Conservation (phyloP, 2,113 vertebrate species). For the Gallinago media region DNA sequence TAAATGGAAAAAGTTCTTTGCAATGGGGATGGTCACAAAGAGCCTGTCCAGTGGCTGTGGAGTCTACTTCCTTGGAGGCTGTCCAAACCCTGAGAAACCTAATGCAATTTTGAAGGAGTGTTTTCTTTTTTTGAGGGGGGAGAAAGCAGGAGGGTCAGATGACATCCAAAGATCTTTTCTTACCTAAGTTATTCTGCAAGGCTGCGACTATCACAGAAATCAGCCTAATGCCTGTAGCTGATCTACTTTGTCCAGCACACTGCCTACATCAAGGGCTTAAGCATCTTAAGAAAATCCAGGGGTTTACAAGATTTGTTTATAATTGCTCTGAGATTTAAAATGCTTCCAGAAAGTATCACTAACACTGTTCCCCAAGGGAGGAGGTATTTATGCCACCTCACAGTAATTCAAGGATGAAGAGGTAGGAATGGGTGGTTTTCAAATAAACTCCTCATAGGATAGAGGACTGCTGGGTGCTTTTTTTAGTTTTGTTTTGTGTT, state of each 20-base stretch:
- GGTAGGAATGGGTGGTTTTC: background rate
- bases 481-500: background rate
- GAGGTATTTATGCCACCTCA: background rate
- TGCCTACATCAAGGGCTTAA: background rate
- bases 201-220: background rate
- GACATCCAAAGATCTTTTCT: background rate
- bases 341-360: background rate
- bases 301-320: background rate
- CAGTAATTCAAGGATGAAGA: background rate
- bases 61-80: background rate
- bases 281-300: background rate
- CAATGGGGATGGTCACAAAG: background rate
- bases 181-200: background rate
- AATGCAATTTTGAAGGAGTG: background rate
- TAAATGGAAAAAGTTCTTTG: background rate
- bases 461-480: background rate
- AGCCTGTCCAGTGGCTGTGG: background rate
- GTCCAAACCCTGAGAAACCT: background rate
- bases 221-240: background rate
- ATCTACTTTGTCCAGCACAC: background rate
- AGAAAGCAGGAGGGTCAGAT: too few species aligned
- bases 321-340: background rate
- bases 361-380: background rate
- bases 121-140: accelerated
- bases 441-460: background rate